A percentile compares a stretch with the other conserved stretches of the same genome.
These are phyloP conservation scores for Hermodice carunculata DNA, from an alignment of 2,888 invertebrate species.

Conservation along the genomic window DNA sequence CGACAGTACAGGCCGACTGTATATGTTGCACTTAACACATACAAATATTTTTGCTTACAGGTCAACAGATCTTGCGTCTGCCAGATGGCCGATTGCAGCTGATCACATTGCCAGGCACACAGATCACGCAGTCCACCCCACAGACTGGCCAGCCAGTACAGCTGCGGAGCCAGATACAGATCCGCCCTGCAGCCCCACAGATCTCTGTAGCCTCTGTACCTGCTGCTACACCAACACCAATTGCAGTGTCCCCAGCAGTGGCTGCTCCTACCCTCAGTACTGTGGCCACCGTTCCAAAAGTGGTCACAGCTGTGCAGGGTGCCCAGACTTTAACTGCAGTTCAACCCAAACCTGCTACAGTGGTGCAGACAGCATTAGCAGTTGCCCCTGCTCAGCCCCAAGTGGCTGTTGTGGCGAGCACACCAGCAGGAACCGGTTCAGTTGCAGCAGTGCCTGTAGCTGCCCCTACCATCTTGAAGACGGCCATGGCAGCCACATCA, in stretches of 20 bases:
- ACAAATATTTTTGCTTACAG: conserved; percentile 45
- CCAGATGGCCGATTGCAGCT: conserved; percentile 94
- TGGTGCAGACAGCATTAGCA: neutral
- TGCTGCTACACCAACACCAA: neutral
- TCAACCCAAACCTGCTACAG: neutral
- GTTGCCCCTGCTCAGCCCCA: conserved; percentile 1
- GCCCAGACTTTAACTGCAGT: too few relatives aligned
- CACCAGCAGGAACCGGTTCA: neutral
- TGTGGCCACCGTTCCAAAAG: conserved; percentile 26
- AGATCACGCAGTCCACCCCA: conserved; percentile 44
- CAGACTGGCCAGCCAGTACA: conserved; percentile 43
- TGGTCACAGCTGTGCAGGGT: too few relatives aligned
- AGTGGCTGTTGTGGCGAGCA: neutral
- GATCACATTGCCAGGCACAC: conserved; percentile 71
- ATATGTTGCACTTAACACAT: too few relatives aligned
- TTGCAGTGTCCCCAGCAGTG: conserved; percentile 30
- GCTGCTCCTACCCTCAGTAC: conserved; percentile 32
- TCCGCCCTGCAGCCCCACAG: neutral
- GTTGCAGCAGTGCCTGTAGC: neutral
- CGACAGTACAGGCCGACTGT: too few relatives aligned
- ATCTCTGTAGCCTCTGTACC: neutral
- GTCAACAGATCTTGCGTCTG: conserved; percentile 91
- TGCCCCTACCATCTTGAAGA: neutral
- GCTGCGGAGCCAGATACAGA: conserved; percentile 15
- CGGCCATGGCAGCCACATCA: neutral